Base-by-base conservation (phyloP, 2,888 invertebrate genomes). In the Parnassius apollo region DNA sequence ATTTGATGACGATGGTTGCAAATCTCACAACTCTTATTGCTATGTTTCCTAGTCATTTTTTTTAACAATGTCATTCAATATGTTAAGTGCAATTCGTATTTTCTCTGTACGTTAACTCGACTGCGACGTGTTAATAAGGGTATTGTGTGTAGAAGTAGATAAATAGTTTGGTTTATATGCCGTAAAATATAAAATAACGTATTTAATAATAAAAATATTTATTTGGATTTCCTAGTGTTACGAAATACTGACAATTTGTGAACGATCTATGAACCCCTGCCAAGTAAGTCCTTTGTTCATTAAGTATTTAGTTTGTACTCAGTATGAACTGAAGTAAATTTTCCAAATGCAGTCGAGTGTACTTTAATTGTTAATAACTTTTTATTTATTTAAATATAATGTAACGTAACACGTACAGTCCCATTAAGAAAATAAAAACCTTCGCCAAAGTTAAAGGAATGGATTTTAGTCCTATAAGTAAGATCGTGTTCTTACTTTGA, bases 11-110 rank as follows among this genome's bases (percentile, higher is more conserved):
- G 51, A 57, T 51, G 56, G 46, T 18, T 57, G 42, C 42, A 46
- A 42, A 55, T 18, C 18, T 59, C 45, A 4, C 0, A 57, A 57
- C 22, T 35, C 35, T 46, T 52, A 35, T 44, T 42, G 53, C 57
- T 48, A 57, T 45, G 48, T 69, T 64, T 65, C 74, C 70, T 75
- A 74, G 75, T 72, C 76, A 75, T 70, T 75, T 70, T 72, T 74
- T 35, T 35, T 35, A 35, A 35, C 35, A 75, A 69, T 60, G 65
- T 71, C 54, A 50, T 48, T 52, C 25, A 45, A 55, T 49, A 42
- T 49, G 9, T 62, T 49, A 52, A 49, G 51, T 62, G 48, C 44
- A 62, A 62, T 54, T 53, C 49, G 46, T 44, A 51, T 61, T 55
- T 57, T 64, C 45, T 61, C 59, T 59, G 22, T 52, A 60, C 12